phyloP scores from a whole-genome alignment of 2,888 invertebrate genomes.

The Aproaerema taeniolella region DNA sequence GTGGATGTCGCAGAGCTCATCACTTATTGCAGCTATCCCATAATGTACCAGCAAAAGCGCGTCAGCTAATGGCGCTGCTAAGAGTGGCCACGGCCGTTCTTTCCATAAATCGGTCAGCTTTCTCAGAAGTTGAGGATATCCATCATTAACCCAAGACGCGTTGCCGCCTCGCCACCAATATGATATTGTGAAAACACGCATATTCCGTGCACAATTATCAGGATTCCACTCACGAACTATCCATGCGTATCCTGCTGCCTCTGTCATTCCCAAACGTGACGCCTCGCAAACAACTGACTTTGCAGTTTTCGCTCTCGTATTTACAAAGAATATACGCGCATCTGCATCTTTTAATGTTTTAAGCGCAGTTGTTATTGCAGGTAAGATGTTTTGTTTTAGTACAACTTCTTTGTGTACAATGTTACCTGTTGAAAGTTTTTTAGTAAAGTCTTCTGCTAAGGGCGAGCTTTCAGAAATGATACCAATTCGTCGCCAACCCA shows the following conservation, averaged over 20 bases:
- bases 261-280: conserved; percentile 58
- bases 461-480: conserved; percentile 80
- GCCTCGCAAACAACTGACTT: conserved; percentile 83
- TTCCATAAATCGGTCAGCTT: background rate
- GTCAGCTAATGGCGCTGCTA: conserved; percentile 23
- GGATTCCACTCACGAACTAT: conserved; percentile 37
- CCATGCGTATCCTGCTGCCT: conserved; percentile 33
- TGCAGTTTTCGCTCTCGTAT: conserved; percentile 81
- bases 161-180: conserved; percentile 22
- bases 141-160: background rate
- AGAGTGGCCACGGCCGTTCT: conserved; percentile 22
- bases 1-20: conserved; percentile 20
- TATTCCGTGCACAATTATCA: background rate
- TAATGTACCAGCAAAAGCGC: too few relatives aligned
- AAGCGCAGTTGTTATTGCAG: conserved; percentile 10
- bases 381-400: background rate
- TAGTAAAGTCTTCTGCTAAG: conserved; percentile 20
- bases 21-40: too few relatives aligned
- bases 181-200: conserved; percentile 28
- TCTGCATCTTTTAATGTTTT: conserved; percentile 33
- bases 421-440: background rate
- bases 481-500: conserved; percentile 83
- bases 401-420: background rate
- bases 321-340: conserved; percentile 88
- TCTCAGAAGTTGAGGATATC: background rate